phyloP scores from a whole-genome alignment of 2,113 vertebrate genomes.

The Copsychus sechellarum region DNA sequence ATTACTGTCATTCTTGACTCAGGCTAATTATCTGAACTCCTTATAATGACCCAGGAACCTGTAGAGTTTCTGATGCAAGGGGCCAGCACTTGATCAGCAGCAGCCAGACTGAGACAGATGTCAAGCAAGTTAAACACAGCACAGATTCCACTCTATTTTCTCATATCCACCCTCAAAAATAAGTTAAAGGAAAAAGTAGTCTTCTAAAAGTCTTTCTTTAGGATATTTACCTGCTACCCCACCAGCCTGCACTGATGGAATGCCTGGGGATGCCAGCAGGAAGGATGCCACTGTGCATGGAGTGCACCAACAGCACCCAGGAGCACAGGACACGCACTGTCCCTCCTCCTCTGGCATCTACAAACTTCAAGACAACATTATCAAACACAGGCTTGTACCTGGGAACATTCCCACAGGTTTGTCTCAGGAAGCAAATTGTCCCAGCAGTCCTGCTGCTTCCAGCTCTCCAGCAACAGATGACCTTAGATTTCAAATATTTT shows the following conservation, averaged over 20 bases:
- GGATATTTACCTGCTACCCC: not conserved
- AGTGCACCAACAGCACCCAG: not conserved
- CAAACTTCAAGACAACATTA: not conserved
- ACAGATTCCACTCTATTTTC: not conserved
- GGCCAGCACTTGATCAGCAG: not conserved
- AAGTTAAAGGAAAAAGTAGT: not conserved
- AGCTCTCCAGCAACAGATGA: not conserved
- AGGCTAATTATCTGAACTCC: constrained; percentile 22
- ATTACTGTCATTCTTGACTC: constrained; percentile 37
- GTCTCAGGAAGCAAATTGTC: not conserved
- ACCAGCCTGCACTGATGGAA: not conserved
- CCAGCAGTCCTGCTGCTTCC: not conserved
- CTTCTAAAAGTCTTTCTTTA: not conserved
- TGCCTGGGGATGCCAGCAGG: not conserved
- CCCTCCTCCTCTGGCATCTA: not conserved
- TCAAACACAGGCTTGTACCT: not conserved
- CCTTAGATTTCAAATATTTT: not conserved
- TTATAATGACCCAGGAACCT: constrained; percentile 30
- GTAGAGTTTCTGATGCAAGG: not conserved
- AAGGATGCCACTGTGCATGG: not conserved
- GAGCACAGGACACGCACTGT: fast-evolving
- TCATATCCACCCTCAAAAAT: not conserved
- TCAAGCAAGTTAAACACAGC: not conserved
- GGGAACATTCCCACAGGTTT: not conserved
- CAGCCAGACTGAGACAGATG: not conserved